These are phyloP conservation scores for Macroglossus sobrinus DNA, from an alignment of 2,113 vertebrate species.

Conservation along the genomic window DNA sequence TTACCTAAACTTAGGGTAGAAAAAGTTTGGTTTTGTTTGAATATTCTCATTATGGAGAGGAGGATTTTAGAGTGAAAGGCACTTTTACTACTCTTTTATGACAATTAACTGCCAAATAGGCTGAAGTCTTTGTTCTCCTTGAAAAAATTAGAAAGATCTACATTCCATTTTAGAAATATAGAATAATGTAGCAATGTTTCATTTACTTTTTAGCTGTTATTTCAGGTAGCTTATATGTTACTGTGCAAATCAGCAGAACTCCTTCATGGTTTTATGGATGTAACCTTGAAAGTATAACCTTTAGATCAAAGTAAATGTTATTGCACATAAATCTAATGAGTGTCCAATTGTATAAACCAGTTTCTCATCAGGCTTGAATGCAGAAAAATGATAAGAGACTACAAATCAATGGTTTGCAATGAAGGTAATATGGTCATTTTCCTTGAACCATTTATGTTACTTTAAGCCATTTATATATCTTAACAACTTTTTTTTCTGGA, in stretches of 20 bases:
- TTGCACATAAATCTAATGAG: constrained; percentile 18
- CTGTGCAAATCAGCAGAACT: background rate
- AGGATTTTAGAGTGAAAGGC: background rate
- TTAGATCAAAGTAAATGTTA: constrained; percentile 6
- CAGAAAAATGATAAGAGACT: background rate
- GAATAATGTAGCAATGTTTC: background rate
- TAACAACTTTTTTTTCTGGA: background rate
- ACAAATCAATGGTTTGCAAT: background rate
- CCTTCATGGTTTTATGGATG: background rate
- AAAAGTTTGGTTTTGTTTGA: background rate
- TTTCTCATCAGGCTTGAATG: background rate
- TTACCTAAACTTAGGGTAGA: background rate
- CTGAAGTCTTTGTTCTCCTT: background rate
- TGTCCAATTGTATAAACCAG: fast-evolving
- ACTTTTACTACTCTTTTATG: background rate
- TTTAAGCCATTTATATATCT: background rate
- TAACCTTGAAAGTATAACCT: background rate
- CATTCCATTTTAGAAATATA: constrained; percentile 6
- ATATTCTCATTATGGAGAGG: background rate
- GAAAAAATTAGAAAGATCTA: background rate
- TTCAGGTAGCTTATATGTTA: background rate
- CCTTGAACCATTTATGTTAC: background rate
- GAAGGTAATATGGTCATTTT: background rate
- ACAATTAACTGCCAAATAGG: background rate
- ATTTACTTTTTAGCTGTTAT: background rate